A percentile compares a stretch with the other conserved stretches of the same genome.
These are phyloP conservation scores for Cydia pomonella DNA, from an alignment of 1,140 invertebrate species.

Conservation along the genomic window DNA sequence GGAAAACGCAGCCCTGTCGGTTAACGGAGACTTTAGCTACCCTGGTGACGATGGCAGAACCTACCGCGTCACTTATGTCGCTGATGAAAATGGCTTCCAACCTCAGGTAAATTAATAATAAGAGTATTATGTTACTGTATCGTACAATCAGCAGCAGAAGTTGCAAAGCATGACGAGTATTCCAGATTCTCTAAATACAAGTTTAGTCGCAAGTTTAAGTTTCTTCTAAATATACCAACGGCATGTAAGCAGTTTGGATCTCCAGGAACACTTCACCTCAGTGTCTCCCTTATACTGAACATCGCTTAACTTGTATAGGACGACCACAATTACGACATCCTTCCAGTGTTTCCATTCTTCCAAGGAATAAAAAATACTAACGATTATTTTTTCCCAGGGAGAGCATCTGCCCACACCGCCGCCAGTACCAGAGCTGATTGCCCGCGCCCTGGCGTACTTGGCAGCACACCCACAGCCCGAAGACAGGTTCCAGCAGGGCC, in stretches of 20 bases:
- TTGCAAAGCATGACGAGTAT: no score
- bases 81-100: conserved; percentile 82
- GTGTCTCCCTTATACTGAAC: no score
- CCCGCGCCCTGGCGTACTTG: background rate
- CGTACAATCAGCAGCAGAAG: no score
- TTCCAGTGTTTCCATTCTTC: no score
- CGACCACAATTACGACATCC: no score
- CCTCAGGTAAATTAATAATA: conserved; percentile 60
- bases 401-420: background rate
- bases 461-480: background rate
- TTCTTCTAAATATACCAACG: no score
- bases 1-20: conserved; percentile 66
- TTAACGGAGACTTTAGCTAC: conserved; percentile 80
- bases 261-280: no score
- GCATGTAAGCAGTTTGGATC: no score
- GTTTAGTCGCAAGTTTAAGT: no score
- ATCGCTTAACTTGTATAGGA: no score
- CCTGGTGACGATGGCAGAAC: conserved; percentile 74
- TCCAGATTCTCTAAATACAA: no score
- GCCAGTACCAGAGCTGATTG: background rate
- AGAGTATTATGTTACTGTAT: no score
- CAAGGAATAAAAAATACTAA: background rate
- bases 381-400: background rate
- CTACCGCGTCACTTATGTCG: conserved; percentile 50
- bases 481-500: background rate